Percentiles rank a stretch among this genome's conserved stretches.
Conservation (phyloP, 1,140 invertebrate species). For the Ceratina australensis region DNA sequence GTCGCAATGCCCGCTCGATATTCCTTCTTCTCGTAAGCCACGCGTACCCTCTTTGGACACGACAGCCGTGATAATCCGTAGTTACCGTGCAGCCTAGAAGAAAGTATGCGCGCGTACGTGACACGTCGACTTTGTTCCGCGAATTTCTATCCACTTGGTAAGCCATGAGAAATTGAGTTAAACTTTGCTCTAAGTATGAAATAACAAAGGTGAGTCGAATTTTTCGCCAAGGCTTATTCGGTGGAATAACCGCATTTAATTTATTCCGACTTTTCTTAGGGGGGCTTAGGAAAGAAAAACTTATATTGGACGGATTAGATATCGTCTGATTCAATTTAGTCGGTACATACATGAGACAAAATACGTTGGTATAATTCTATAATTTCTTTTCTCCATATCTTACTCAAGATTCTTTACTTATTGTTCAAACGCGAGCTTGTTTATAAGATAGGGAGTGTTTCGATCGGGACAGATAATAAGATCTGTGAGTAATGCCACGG, state of each 20-base stretch:
- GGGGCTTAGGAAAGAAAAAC: too few species aligned
- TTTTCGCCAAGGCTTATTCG: too few species aligned
- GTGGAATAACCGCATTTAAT: too few species aligned
- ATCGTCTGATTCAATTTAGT: too few species aligned
- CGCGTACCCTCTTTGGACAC: slow-evolving; percentile 17
- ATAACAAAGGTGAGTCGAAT: too few species aligned
- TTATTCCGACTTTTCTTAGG: too few species aligned
- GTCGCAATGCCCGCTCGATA: slow-evolving; percentile 55
- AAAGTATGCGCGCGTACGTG: not conserved
- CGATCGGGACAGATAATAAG: slow-evolving; percentile 15
- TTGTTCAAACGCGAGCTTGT: not conserved
- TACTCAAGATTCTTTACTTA: not conserved
- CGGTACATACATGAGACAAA: too few species aligned
- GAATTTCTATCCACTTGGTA: slow-evolving; percentile 1
- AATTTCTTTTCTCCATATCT: not conserved
- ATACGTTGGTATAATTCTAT: too few species aligned
- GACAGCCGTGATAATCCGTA: slow-evolving; percentile 39
- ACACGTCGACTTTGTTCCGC: slow-evolving; percentile 18
- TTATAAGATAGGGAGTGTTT: slow-evolving; percentile 1
- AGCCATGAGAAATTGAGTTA: not conserved
- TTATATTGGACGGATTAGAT: too few species aligned
- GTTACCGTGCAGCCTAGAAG: not conserved
- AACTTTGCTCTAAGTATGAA: too few species aligned
- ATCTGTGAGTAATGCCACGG: slow-evolving; percentile 16
- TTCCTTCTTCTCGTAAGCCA: slow-evolving; percentile 33